These are phyloP conservation scores for Cladorhizidae sp. DNA, from an alignment of 37 sponge, comb jelly and placozoan genomes.

Conservation along the genomic window DNA sequence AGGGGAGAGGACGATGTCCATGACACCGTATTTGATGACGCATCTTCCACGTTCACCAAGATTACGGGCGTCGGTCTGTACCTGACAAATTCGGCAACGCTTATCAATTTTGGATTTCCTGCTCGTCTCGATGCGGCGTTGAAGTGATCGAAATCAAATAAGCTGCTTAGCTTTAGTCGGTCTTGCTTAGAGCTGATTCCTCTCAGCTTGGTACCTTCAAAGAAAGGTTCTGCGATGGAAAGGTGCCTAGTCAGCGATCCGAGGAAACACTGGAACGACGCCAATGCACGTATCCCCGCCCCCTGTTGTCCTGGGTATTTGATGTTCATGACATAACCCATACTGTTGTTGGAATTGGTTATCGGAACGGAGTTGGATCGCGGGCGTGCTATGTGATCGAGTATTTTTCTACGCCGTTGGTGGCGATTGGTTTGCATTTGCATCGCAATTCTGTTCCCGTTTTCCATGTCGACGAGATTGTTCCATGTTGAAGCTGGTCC, in stretches of 20 bases:
- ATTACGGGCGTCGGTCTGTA: background rate
- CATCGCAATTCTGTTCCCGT: too few species aligned
- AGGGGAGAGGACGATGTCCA: background rate
- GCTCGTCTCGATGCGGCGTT: conserved; percentile 6
- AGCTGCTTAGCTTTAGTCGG: conserved; percentile 8
- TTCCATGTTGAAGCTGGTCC: too few species aligned
- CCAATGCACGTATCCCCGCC: conserved; percentile 13
- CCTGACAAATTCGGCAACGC: background rate
- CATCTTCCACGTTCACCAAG: background rate
- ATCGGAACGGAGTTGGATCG: background rate
- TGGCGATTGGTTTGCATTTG: too few species aligned
- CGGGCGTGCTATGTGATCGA: too few species aligned
- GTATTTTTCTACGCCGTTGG: too few species aligned
- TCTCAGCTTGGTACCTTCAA: conserved; percentile 4
- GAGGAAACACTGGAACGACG: conserved; percentile 17
- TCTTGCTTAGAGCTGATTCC: background rate
- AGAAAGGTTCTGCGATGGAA: conserved; percentile 15
- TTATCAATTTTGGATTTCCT: conserved; percentile 1
- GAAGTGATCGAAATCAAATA: conserved; percentile 18
- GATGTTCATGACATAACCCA: conserved; percentile 3
- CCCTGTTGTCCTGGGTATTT: conserved; percentile 32
- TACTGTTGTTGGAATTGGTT: background rate
- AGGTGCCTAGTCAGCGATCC: conserved; percentile 12
- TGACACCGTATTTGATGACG: background rate
- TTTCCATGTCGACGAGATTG: too few species aligned